Base-by-base conservation (phyloP, 2,888 invertebrate genomes). In the Cheilosia scutellata region DNA sequence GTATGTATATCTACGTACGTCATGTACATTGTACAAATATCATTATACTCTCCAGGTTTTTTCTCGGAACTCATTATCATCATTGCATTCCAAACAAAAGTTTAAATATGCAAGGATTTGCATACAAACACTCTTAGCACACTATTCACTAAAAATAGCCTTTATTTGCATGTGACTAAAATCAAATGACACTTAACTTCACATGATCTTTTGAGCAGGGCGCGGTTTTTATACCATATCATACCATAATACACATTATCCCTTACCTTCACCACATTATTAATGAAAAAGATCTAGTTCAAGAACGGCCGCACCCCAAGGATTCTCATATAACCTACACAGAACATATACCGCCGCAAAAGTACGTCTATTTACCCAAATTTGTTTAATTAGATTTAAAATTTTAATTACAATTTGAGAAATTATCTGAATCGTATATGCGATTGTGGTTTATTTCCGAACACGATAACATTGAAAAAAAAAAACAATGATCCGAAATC, bases 381-480 rank as follows among this genome's bases (percentile, higher is more conserved):
- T 27, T 75, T 83, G 78, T 83, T 74, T 83, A 83, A 74, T 74
- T 78, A 57, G 78, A 74, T 68, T 77, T 68, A 57, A 74, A 60
- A 66, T 68, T 78, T 83, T 83, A 83, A 83, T 83, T 83, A 78
- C 72, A 57, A 72, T 76, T 77, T 66, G 47, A 53, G 60, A 71
- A 53, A 55, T 11, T 25, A 65, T 53, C 9, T 47, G 42, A 60
- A 75, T 55, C 37, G 13, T 6, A 4, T 37, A 58, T 13, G 27
- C n/a, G 13, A n/a, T 44, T 44, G 44, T 42, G 29, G 13, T 47
- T 65, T 11, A 51, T 58, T 65, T 65, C 29, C 44, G 42, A 58
- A 65, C 33, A 16, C 31, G 60, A 72, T 42, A 63, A 60, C 77
- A 83, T 83, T 72, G 66, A 78, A 72, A 76, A 44, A 47, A 55